Evolutionary conservation across 1,140 invertebrate species (phyloP).

Genomic region (Ganaspis sp.): DNA sequence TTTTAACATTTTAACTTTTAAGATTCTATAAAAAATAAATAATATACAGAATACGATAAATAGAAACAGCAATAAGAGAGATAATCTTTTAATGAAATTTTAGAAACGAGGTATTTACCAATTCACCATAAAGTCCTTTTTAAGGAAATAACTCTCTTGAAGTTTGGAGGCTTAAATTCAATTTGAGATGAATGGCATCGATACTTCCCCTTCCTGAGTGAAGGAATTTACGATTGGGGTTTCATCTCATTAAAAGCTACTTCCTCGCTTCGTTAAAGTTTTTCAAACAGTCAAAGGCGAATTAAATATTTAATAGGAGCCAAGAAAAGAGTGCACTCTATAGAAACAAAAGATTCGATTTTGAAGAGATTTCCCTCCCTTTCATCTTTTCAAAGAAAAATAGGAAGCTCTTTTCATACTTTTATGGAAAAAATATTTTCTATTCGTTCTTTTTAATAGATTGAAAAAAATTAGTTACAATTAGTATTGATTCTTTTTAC

Average conservation of each 20-base stretch:
- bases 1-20: too few species aligned
- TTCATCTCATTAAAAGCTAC: constrained; percentile 10
- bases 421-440: too few species aligned
- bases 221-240: constrained; percentile 19
- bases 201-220: background rate
- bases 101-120: background rate
- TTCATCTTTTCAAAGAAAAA: background rate
- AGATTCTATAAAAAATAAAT: too few species aligned
- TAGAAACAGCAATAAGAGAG: too few species aligned
- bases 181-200: constrained; percentile 10
- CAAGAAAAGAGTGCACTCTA: background rate
- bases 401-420: background rate
- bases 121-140: background rate
- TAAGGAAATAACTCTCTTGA: constrained; percentile 3
- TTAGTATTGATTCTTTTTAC: too few species aligned
- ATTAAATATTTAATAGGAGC: constrained; percentile 17
- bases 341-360: constrained; percentile 3
- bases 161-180: constrained; percentile 4
- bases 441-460: too few species aligned
- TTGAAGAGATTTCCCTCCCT: background rate
- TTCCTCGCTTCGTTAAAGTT: constrained; percentile 17
- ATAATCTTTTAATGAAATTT: background rate
- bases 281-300: background rate
- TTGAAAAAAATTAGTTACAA: too few species aligned
- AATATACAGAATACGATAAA: too few species aligned